Percentiles rank a stretch among this genome's conserved stretches.
These are phyloP conservation scores for Fundulus diaphanus DNA, from an alignment of 2,797 vertebrate species.

Conservation along the genomic window DNA sequence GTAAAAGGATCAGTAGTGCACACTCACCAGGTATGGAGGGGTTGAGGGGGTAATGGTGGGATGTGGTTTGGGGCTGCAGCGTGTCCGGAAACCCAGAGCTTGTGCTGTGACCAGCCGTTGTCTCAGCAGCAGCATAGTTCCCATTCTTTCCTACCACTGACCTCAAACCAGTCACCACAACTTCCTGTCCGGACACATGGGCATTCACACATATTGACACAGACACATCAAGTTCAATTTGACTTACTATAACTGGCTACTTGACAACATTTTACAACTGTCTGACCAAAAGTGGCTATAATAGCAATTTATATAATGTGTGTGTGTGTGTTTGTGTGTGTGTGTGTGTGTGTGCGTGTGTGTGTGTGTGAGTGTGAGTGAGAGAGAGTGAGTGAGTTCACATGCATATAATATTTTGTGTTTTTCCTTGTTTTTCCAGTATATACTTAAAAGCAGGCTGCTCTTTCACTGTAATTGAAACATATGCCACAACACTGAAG, in stretches of 20 bases:
- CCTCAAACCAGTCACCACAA: conserved; percentile 81
- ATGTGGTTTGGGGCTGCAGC: conserved; percentile 75
- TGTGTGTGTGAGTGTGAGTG: background rate
- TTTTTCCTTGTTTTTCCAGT: conserved; percentile 40
- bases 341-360: conserved; percentile 7
- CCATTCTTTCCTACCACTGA: conserved; percentile 84
- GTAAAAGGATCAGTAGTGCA: conserved; percentile 18
- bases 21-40: conserved; percentile 31
- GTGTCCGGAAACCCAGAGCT: conserved; percentile 78
- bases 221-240: conserved; percentile 49
- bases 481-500: conserved; percentile 26
- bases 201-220: conserved; percentile 45
- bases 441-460: conserved; percentile 45
- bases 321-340: conserved; percentile 10
- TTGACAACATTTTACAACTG: conserved; percentile 67
- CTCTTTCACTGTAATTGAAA: conserved; percentile 51
- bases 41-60: conserved; percentile 63
- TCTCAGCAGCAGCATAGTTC: conserved; percentile 83
- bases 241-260: conserved; percentile 56
- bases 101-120: conserved; percentile 73
- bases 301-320: conserved; percentile 26
- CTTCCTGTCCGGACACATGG: conserved; percentile 76
- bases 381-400: background rate
- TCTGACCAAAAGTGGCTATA: conserved; percentile 59
- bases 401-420: conserved; percentile 12